Base-by-base conservation (phyloP, 1,140 invertebrate genomes). In the Zaprionus gabonicus region DNA sequence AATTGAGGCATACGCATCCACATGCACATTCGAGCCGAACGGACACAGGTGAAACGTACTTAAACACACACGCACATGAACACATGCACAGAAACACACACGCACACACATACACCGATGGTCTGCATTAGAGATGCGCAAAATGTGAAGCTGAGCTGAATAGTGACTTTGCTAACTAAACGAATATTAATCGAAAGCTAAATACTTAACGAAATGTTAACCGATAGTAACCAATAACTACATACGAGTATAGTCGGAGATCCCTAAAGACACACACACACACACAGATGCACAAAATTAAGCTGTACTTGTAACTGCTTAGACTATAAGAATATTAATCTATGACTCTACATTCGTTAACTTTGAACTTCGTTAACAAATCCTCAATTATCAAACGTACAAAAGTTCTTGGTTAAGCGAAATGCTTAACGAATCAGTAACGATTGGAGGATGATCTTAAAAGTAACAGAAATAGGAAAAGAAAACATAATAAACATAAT, bases 111-210 rank as follows among this genome's bases (percentile, higher is more conserved):
- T 15, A 59, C 44, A 46, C 1, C 17, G 15, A n/a, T 57, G 36
- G 4, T 31, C 46, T 17, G 36, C 68, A 75, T 71, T 75, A 58
- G 72, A 71, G 67, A 71, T 75, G 67, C 31, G 59, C 41, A 41
- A 64, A 41, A 10, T 34, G 31, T 34, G 9, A 10, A 51, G 10
- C 27, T 15, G 25, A 13, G 17, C 51, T 41, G 38, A 49, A 4
- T 31, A 15, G 49, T 69, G 49, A 68, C 57, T 56, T 17, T 28
- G 12, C 28, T 5, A 34, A 53, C 46, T 51, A 20, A 60, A 36
- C 28, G n/a, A 49, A 20, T 20, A 20, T 20, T 20, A 20, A 20
- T 20, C 20, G 20, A 20, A 20, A 31, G 1, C 28, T 7, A 27
- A n/a, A 59, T 41, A 44, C 36, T 41, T 23, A 10, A 23, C 12